A percentile compares a stretch with the other conserved stretches of the same genome.
These are phyloP conservation scores for Stratiolaelaps scimitus DNA, from an alignment of 1,140 invertebrate species.

Conservation along the genomic window DNA sequence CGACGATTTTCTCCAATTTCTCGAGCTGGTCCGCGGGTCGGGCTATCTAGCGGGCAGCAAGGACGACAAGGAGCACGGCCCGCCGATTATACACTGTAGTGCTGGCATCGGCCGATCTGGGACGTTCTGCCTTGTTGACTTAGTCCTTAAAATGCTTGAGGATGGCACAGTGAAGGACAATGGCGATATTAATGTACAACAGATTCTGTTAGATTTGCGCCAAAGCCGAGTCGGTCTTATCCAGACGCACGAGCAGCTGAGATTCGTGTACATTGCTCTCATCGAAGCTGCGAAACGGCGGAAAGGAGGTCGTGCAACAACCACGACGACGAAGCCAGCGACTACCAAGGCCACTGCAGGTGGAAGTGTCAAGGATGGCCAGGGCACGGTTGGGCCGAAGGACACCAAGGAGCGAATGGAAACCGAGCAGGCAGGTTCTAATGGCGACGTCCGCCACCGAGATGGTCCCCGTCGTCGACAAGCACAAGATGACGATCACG, in stretches of 20 bases:
- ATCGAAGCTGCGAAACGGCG: constrained; percentile 52
- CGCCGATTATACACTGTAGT: constrained; percentile 77
- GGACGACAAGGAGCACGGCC: constrained; percentile 50
- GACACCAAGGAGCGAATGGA: not conserved
- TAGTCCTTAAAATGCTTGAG: constrained; percentile 36
- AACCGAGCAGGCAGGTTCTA: not conserved
- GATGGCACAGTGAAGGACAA: constrained; percentile 52
- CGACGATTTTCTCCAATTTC: constrained; percentile 55
- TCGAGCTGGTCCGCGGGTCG: constrained; percentile 38
- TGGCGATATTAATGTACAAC: constrained; percentile 53
- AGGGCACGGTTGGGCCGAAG: not conserved
- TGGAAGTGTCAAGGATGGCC: not conserved
- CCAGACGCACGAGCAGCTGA: constrained; percentile 84
- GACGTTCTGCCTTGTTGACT: constrained; percentile 92
- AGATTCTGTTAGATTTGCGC: constrained; percentile 73
- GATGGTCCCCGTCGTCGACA: too few relatives aligned
- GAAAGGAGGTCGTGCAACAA: not conserved
- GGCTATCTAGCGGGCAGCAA: constrained; percentile 33
- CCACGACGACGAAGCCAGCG: not conserved
- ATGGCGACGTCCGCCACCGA: too few relatives aligned
- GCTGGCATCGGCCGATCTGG: constrained; percentile 94
- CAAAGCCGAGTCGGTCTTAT: constrained; percentile 84
- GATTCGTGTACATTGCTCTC: constrained; percentile 88
- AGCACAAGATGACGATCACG: not conserved
- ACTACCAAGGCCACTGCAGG: not conserved